Evolutionary conservation across 2,113 vertebrate genomes (phyloP).

Genomic region (Potamarius usumacintae): DNA sequence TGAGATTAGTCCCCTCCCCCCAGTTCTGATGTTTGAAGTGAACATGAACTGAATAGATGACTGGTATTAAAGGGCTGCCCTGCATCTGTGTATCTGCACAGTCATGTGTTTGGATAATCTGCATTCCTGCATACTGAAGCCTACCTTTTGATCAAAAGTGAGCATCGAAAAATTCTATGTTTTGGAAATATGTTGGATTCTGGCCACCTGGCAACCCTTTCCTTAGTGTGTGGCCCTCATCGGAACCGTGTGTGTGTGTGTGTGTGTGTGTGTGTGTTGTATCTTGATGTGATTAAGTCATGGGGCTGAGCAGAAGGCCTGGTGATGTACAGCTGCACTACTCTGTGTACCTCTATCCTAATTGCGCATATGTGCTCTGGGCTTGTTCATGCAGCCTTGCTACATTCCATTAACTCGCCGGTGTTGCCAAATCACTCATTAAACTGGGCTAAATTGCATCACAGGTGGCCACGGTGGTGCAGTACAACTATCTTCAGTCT

Average conservation of each 20-base stretch:
- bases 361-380: conserved; percentile 51
- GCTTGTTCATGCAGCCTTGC: conserved; percentile 37
- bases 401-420: conserved; percentile 41
- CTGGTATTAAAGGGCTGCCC: neutral
- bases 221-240: neutral
- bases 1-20: neutral
- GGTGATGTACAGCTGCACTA: conserved; percentile 32
- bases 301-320: conserved; percentile 28
- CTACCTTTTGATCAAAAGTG: neutral
- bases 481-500: conserved; percentile 3
- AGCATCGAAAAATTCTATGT: conserved; percentile 9
- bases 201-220: neutral
- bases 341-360: conserved; percentile 54
- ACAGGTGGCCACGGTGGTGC: conserved; percentile 1
- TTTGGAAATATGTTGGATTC: conserved; percentile 1
- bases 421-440: conserved; percentile 42
- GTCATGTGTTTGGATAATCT: neutral
- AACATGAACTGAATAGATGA: neutral
- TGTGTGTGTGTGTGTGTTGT: neutral
- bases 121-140: neutral
- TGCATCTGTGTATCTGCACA: neutral
- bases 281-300: conserved; percentile 40
- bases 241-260: neutral
- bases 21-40: neutral
- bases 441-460: conserved; percentile 18